Conservation (phyloP, 2,888 invertebrate species). For the Eilema griseolum region DNA sequence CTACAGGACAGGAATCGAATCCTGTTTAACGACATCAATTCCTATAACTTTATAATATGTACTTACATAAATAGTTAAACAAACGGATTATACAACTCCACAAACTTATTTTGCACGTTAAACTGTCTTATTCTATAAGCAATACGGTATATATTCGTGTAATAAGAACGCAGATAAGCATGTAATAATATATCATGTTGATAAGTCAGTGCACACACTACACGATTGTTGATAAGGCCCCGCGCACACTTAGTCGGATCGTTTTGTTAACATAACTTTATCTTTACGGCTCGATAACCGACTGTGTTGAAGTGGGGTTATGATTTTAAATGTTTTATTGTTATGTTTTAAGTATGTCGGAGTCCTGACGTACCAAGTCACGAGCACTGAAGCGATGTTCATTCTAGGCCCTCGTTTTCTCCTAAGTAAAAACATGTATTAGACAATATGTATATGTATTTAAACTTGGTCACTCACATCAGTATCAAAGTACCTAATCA, state of each 20-base stretch:
- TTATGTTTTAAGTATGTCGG: neutral
- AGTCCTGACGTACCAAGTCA: neutral
- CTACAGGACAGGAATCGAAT: neutral
- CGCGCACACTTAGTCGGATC: constrained; percentile 29
- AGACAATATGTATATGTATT: too few species aligned
- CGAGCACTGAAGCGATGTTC: neutral
- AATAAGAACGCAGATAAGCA: neutral
- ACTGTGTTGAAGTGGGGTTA: constrained; percentile 37
- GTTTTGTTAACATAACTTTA: constrained; percentile 53
- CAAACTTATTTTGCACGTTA: constrained; percentile 5
- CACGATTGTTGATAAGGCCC: constrained; percentile 44
- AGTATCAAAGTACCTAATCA: too few species aligned
- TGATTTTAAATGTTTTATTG: constrained; percentile 28
- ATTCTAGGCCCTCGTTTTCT: too few species aligned
- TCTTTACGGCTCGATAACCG: constrained; percentile 46
- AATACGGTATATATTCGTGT: neutral
- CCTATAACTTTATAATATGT: constrained; percentile 11
- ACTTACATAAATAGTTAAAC: constrained; percentile 7
- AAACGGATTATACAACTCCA: constrained; percentile 2
- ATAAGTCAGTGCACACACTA: constrained; percentile 46
- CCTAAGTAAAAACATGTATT: too few species aligned
- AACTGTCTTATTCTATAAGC: neutral
- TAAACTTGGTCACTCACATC: too few species aligned
- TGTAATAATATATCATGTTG: constrained; percentile 15
- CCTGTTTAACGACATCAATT: constrained; percentile 5